Conservation (phyloP, 2,888 invertebrate genomes). For the Dasypolia templi region DNA sequence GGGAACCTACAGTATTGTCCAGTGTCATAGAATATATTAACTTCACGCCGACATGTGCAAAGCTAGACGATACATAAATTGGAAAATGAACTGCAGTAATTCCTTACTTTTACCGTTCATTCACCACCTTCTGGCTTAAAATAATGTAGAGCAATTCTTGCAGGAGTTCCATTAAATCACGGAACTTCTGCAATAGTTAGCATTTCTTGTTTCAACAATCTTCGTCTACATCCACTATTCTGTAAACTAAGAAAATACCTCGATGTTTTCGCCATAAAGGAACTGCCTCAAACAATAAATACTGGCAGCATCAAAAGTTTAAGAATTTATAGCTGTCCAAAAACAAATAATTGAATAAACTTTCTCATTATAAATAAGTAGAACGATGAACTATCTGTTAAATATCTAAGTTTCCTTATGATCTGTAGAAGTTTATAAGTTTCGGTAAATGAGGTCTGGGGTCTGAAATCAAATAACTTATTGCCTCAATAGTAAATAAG, state of each 20-base stretch:
- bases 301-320: constrained; percentile 46
- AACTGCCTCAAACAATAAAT: constrained; percentile 47
- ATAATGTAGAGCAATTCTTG: background rate
- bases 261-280: constrained; percentile 21
- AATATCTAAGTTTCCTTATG: constrained; percentile 36
- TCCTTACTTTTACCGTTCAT: background rate
- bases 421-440: constrained; percentile 38
- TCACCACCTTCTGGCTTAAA: background rate
- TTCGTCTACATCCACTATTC: background rate
- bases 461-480: constrained; percentile 17
- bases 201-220: background rate
- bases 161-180: background rate
- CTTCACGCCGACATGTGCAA: background rate
- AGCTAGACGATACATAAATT: background rate
- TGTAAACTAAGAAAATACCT: background rate
- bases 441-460: constrained; percentile 10
- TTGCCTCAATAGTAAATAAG: constrained; percentile 24
- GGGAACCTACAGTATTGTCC: too few species aligned
- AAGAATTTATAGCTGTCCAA: constrained; percentile 51
- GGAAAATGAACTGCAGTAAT: background rate
- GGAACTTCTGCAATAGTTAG: too few species aligned
- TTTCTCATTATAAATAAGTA: constrained; percentile 45
- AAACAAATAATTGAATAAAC: constrained; percentile 61
- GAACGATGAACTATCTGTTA: constrained; percentile 47
- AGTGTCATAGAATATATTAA: too few species aligned